A percentile compares a stretch with the other conserved stretches of the same genome.
Evolutionary conservation across 1,140 invertebrate species (phyloP).

Genomic region (Prorops nasuta): DNA sequence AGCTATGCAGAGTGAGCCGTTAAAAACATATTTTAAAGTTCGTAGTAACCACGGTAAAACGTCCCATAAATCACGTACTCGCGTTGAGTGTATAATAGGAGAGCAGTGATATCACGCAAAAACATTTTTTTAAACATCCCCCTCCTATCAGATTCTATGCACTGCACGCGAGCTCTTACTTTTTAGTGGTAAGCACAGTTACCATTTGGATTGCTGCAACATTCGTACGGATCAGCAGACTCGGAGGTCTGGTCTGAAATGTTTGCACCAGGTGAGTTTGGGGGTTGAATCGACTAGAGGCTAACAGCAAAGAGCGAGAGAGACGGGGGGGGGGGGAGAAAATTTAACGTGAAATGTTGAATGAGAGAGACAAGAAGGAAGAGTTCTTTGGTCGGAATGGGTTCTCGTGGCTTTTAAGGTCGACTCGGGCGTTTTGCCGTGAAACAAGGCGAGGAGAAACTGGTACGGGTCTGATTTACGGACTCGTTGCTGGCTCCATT

Average conservation of each 20-base stretch:
- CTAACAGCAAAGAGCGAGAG: too few relatives aligned
- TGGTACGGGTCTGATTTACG: conserved; percentile 47
- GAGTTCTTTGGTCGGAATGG: too few relatives aligned
- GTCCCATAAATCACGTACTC: conserved; percentile 23
- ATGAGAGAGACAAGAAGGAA: too few relatives aligned
- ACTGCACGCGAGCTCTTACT: conserved; percentile 16
- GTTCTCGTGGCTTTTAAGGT: background rate
- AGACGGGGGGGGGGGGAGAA: too few relatives aligned
- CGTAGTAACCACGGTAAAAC: background rate
- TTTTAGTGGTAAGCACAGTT: too few relatives aligned
- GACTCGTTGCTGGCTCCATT: conserved; percentile 33
- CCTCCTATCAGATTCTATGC: conserved; percentile 20
- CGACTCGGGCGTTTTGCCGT: conserved; percentile 13
- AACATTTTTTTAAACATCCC: conserved; percentile 7
- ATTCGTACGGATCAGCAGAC: too few relatives aligned
- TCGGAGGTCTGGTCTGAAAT: too few relatives aligned
- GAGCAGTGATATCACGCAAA: conserved; percentile 18
- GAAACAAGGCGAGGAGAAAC: conserved; percentile 39
- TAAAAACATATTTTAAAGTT: background rate
- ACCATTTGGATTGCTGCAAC: too few relatives aligned
- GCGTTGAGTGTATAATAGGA: conserved; percentile 16
- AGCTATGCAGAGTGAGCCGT: background rate
- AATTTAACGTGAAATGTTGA: too few relatives aligned
- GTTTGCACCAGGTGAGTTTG: too few relatives aligned
- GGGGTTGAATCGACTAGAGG: too few relatives aligned